Conservation (phyloP, 2,113 vertebrate species). For the Megatriorchis doriae region DNA sequence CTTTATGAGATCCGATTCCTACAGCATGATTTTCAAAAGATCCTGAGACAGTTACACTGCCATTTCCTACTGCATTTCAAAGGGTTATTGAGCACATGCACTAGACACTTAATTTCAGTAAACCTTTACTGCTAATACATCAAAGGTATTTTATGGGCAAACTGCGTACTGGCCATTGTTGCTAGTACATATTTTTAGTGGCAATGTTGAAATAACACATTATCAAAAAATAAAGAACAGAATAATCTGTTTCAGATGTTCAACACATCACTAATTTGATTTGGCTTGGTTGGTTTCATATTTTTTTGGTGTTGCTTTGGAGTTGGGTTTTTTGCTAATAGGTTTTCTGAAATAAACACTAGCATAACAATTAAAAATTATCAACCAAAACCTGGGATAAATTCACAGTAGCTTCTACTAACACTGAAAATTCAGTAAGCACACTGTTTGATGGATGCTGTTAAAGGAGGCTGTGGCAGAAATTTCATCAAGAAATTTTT, state of each 20-base stretch:
- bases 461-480: neutral
- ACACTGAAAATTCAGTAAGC: neutral
- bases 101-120: neutral
- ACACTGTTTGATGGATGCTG: neutral
- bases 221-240: slow-evolving; percentile 11
- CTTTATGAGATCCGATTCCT: neutral
- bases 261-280: neutral
- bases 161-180: neutral
- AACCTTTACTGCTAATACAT: neutral
- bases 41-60: neutral
- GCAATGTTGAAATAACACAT: neutral
- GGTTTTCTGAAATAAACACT: neutral
- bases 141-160: neutral
- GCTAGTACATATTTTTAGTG: neutral
- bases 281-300: neutral
- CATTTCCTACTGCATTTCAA: neutral
- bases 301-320: neutral
- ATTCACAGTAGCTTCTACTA: neutral
- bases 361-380: neutral
- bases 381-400: neutral
- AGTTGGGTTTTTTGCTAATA: neutral
- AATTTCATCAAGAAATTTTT: neutral
- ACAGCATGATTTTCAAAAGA: neutral
- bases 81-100: neutral
- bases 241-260: neutral